Evolutionary conservation across 1,140 invertebrate species (phyloP).

Genomic region (Temnothorax curvispinosus): DNA sequence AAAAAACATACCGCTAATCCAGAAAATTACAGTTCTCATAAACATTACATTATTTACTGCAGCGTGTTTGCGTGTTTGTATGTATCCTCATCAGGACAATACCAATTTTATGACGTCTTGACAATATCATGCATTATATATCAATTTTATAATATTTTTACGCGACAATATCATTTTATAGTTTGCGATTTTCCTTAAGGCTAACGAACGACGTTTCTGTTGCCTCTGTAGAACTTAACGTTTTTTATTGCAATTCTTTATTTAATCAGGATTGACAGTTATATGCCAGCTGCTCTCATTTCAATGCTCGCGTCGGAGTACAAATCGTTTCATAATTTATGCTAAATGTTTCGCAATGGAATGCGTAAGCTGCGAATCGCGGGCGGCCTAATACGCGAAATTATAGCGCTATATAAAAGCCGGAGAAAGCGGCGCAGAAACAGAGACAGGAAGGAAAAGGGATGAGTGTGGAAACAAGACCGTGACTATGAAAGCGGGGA

Average conservation of each 20-base stretch:
- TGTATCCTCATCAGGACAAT: background rate
- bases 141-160: too few relatives aligned
- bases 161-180: background rate
- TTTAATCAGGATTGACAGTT: background rate
- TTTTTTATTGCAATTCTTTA: background rate
- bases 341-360: slow-evolving; percentile 5
- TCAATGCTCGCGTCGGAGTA: background rate
- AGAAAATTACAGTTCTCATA: background rate
- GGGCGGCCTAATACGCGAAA: slow-evolving; percentile 40
- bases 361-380: slow-evolving; percentile 30
- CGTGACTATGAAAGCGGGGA: slow-evolving; percentile 57
- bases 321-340: slow-evolving; percentile 36
- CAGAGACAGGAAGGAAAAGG: slow-evolving; percentile 60
- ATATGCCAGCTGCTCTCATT: background rate
- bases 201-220: background rate
- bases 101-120: background rate
- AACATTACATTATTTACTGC: background rate
- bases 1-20: background rate
- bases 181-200: background rate
- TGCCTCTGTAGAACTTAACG: background rate
- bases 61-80: background rate
- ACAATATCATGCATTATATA: too few relatives aligned
- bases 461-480: slow-evolving; percentile 40
- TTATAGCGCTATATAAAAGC: slow-evolving; percentile 30
- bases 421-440: slow-evolving; percentile 11